Base-by-base conservation (phyloP, 2,113 vertebrate genomes). In the Prolemur simus region DNA sequence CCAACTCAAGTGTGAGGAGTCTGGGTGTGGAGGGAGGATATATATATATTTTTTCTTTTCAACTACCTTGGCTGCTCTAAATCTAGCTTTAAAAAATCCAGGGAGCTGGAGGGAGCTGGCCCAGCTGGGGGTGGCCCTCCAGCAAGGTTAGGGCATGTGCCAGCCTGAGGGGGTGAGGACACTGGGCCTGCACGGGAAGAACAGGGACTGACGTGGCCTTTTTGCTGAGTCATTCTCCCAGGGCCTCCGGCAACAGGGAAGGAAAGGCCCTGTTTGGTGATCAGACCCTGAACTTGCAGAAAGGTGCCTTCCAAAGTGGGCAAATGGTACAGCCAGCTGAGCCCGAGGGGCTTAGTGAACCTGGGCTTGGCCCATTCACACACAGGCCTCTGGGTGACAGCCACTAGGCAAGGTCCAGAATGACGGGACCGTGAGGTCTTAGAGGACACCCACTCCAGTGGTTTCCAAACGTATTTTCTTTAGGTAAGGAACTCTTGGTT, bases 1-100 rank as follows among this genome's bases (percentile, higher is more conserved):
- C 97, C 97, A 98, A 90, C 66, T 85, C 85, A 42, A 95, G 71
- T 37, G 49, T 84, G 94, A 97, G 87, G 89, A 91, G 63, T 89
- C 84, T 91, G 94, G 54, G 89, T 42, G 76, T 89, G 87, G 86
- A 96, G 21, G 47, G 60, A 94, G 58, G 54, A 39, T 42, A 76
- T 77, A 74, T 32, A 39, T 29, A 49, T 49, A 34, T 39, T 13
- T 71, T 96, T 95, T 68, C 66, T 89, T 91, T 89, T 89, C 69
- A 96, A 76, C 69, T 80, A 68, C 91, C 39, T 86, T 71, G 89
- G 78, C 64, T 2, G 21, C 94, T 89, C 66, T 89, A 42, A 86
- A 52, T 95, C 81, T 34, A 77, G 42, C 63, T 77, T 73, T 96
- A 52, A 68, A 83, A 91, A 94, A 77, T 73, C 42, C 25, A 54